Conservation (phyloP, 2,888 invertebrate species). For the Leucophenga montana region DNA sequence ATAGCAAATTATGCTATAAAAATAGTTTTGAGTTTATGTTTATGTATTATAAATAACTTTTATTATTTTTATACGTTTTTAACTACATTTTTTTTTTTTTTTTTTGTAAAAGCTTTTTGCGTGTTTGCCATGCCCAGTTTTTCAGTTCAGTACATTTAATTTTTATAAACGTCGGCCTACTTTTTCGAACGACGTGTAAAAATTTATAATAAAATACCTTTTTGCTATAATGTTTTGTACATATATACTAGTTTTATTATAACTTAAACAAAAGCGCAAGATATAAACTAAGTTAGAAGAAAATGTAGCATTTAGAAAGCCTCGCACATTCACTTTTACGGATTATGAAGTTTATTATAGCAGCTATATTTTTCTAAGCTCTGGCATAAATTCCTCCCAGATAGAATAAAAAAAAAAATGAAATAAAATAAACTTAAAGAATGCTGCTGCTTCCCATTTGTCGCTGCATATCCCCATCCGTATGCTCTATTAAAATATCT, state of each 20-base stretch:
- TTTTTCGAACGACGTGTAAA: slow-evolving; percentile 16
- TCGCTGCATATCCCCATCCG: slow-evolving; percentile 11
- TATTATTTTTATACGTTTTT: too few species aligned
- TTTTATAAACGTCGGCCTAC: slow-evolving; percentile 26
- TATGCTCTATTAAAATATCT: slow-evolving; percentile 3
- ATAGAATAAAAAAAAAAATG: not conserved
- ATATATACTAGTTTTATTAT: too few species aligned
- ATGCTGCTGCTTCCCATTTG: slow-evolving; percentile 13
- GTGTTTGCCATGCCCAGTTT: slow-evolving; percentile 20
- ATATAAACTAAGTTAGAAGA: too few species aligned
- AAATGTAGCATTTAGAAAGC: too few species aligned
- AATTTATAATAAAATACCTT: slow-evolving; percentile 4
- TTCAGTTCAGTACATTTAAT: not conserved
- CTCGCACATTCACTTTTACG: too few species aligned
- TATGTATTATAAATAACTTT: too few species aligned
- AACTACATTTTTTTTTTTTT: too few species aligned
- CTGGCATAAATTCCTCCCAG: slow-evolving; percentile 17
- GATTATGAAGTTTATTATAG: too few species aligned
- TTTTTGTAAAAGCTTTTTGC: slow-evolving; percentile 8
- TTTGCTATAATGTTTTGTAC: too few species aligned
- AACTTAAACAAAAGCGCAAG: too few species aligned
- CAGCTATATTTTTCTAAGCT: not conserved
- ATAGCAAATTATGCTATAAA: not conserved
- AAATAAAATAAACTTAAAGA: slow-evolving; percentile 2
- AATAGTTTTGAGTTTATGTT: not conserved